These are phyloP conservation scores for Phaonia tiefii DNA, from an alignment of 2,888 invertebrate species.

Conservation along the genomic window DNA sequence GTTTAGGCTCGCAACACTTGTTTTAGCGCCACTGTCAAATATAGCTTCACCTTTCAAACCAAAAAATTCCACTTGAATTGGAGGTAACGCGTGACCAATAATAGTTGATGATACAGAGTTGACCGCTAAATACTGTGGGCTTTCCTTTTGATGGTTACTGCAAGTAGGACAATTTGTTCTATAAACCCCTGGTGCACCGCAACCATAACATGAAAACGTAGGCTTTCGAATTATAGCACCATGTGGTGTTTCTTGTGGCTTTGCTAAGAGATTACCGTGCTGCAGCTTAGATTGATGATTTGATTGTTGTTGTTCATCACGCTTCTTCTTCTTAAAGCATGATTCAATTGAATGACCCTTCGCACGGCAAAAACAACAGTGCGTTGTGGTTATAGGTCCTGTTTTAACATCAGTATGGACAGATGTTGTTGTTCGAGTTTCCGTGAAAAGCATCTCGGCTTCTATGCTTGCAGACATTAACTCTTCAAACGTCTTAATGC, in stretches of 20 bases:
- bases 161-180: slow-evolving; percentile 5
- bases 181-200: slow-evolving; percentile 13
- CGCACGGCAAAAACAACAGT: slow-evolving; percentile 35
- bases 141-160: slow-evolving; percentile 11
- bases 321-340: slow-evolving; percentile 31
- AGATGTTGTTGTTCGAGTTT: neutral
- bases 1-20: neutral
- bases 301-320: neutral
- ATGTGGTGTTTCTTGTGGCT: no score
- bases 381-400: neutral
- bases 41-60: slow-evolving; percentile 3
- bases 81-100: slow-evolving; percentile 1
- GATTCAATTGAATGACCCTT: slow-evolving; percentile 22
- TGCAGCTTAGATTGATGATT: neutral
- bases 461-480: slow-evolving; percentile 13
- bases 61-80: neutral
- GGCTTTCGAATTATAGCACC: neutral
- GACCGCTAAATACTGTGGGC: slow-evolving; percentile 38
- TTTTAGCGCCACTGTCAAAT: slow-evolving; percentile 5
- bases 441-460: slow-evolving; percentile 13
- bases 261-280: no score
- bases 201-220: slow-evolving; percentile 2
- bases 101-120: slow-evolving; percentile 1
- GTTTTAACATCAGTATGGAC: neutral
- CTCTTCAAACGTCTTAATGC: slow-evolving; percentile 7